These are phyloP conservation scores for Agonum fuliginosum DNA, from an alignment of 2,888 invertebrate genomes.

Conservation along the genomic window DNA sequence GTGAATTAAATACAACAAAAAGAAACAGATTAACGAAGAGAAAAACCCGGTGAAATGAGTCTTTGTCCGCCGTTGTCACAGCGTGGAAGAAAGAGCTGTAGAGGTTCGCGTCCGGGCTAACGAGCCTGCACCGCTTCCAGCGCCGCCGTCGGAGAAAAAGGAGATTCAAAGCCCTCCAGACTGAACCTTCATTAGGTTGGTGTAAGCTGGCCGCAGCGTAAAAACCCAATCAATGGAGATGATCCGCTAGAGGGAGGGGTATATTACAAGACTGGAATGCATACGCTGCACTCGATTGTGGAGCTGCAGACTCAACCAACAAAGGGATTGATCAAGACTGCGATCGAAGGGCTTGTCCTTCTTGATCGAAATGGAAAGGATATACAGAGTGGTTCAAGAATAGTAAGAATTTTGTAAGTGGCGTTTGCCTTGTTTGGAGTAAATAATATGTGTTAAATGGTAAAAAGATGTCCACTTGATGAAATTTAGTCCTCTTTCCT, in stretches of 20 bases:
- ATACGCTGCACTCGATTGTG: conserved; percentile 53
- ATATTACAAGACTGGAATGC: conserved; percentile 24
- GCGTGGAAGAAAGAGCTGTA: not conserved
- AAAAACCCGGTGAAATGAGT: conserved; percentile 34
- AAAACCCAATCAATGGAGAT: conserved; percentile 59
- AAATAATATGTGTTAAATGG: no score
- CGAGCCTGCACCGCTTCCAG: conserved; percentile 19
- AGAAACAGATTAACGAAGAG: conserved; percentile 36
- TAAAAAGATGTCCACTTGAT: no score
- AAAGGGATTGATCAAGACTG: no score
- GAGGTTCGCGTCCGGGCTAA: conserved; percentile 14
- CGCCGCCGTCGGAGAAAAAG: conserved; percentile 47
- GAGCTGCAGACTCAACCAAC: not conserved
- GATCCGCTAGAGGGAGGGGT: conserved; percentile 39
- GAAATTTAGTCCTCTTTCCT: no score
- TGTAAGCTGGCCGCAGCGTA: conserved; percentile 58
- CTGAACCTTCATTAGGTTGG: conserved; percentile 58
- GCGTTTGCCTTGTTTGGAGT: no score
- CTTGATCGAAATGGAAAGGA: no score
- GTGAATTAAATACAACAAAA: conserved; percentile 44
- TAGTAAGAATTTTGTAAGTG: no score
- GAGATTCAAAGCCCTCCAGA: conserved; percentile 41
- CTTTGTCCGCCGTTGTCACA: conserved; percentile 20
- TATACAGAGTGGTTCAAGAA: no score
- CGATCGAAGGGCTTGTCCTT: no score